Evolutionary conservation across 30 jellyfish, hydroid and myxozoan species (phyloP), one percentile per base, ranked within the genome.

Genomic region (Euphysa ruthae): DNA sequence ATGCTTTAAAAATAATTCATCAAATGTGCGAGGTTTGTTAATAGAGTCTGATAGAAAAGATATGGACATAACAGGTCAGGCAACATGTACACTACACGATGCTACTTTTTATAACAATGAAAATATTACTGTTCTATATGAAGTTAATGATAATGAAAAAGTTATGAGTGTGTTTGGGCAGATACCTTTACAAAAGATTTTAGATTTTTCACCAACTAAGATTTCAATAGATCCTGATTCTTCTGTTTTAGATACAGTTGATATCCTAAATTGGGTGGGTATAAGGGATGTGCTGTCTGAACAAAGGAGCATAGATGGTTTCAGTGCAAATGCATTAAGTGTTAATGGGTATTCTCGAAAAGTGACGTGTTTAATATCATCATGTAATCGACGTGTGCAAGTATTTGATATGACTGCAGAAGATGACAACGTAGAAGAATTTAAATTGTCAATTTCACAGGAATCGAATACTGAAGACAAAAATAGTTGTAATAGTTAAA

Each of bases 301-400:
- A 3, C 74, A 18, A 65, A 71, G 78, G 16, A 35, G 21, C n/a
- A 35, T 65, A 23, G 78, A 65, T n/a, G 29, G 31, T 15, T 65
- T 65, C 34, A 7, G 54, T 43, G 71, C 54, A 43, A 43, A 35
- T 38, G 16, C n/a, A 34, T 16, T 65, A 27, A 4, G 33, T 35
- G 74, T 65, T 19, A 65, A 65, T 29, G 78, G 74, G 14, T 35
- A 61, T n/a, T n/a, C 32, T 43, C 74, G 78, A 16, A 35, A 43
- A 24, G 78, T 65, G 12, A n/a, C 46, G 4, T 65, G 78, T 29
- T 25, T 65, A 15, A 20, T 65, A 34, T 21, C 78, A 43, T 15
- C 23, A 24, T 34, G 74, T 65, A 72, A 72, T 13, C 25, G 78
- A 22, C 71, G 78, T 25, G 77, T 65, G 14, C 72, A 72, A 4